Evolutionary conservation across 2,888 invertebrate genomes (phyloP).

Genomic region (Drosophila atroscutellata): DNA sequence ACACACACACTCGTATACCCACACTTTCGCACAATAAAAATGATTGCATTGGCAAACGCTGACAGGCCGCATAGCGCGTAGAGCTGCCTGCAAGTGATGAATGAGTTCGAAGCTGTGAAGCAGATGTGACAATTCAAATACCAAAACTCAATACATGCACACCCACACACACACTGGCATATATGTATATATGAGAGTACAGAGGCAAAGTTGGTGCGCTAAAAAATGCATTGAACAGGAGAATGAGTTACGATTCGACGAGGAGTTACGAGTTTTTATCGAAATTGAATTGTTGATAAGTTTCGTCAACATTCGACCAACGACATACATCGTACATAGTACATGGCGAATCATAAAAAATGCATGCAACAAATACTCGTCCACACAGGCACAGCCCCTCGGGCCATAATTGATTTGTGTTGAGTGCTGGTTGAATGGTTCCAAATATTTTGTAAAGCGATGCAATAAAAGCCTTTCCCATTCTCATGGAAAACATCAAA

Average conservation of each 20-base stretch:
- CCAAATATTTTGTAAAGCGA: conserved; percentile 20
- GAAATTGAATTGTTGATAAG: conserved; percentile 81
- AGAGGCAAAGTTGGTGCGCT: conserved; percentile 42
- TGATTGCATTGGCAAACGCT: conserved; percentile 77
- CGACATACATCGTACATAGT: conserved; percentile 24
- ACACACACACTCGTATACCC: conserved; percentile 28
- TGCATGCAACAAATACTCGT: conserved; percentile 11
- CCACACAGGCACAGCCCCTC: conserved; percentile 11
- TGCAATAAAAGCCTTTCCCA: conserved; percentile 1
- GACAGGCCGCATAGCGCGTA: conserved; percentile 58
- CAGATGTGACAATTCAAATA: conserved; percentile 81
- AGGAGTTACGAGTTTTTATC: conserved; percentile 73
- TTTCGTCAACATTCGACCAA: conserved; percentile 70
- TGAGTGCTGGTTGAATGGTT: conserved; percentile 25
- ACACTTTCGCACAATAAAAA: conserved; percentile 59
- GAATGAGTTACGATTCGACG: conserved; percentile 54
- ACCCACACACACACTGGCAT: conserved; percentile 19
- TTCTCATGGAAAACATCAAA: neutral
- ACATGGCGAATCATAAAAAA: conserved; percentile 26
- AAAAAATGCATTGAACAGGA: conserved; percentile 74
- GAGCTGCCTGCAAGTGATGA: conserved; percentile 73
- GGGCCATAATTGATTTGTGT: conserved; percentile 73
- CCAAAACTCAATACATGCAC: conserved; percentile 64
- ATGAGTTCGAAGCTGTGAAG: conserved; percentile 77
- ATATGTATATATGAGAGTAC: conserved; percentile 3